Conservation (phyloP, 53 echinoderm and acorn worm genomes). For the Mesocentrotus franciscanus region DNA sequence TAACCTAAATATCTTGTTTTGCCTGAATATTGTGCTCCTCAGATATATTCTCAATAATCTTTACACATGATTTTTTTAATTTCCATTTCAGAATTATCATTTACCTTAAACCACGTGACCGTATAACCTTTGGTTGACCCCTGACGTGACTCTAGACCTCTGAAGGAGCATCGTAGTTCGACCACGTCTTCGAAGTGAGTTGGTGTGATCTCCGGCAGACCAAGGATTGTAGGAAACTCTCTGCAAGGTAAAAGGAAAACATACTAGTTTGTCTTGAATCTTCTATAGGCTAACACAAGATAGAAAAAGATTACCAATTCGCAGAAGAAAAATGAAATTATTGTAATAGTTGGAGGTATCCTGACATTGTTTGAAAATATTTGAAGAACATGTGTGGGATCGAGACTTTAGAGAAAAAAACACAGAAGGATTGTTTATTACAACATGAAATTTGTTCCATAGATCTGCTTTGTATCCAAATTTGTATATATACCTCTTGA, state of each 20-base stretch:
- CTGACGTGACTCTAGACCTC: constrained; percentile 69
- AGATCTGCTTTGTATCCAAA: too few relatives aligned
- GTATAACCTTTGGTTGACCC: constrained; percentile 77
- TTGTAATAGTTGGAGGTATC: too few relatives aligned
- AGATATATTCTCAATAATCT: too few relatives aligned
- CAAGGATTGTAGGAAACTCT: constrained; percentile 80
- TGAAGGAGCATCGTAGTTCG: constrained; percentile 78
- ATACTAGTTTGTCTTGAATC: background rate
- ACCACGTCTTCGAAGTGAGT: constrained; percentile 70
- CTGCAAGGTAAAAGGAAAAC: constrained; percentile 63
- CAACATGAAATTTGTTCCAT: too few relatives aligned
- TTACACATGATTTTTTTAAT: too few relatives aligned
- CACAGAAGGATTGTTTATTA: too few relatives aligned
- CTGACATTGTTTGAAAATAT: too few relatives aligned
- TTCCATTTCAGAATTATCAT: background rate
- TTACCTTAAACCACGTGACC: constrained; percentile 94
- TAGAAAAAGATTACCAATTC: background rate
- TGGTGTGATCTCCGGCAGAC: constrained; percentile 75
- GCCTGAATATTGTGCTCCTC: too few relatives aligned
- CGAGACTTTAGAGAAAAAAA: too few relatives aligned
- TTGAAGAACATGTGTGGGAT: too few relatives aligned
- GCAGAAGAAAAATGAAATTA: background rate
- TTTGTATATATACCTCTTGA: too few relatives aligned
- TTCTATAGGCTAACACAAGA: background rate
- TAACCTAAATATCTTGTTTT: too few relatives aligned